Percentiles rank a stretch among this genome's conserved stretches.
Conservation (phyloP, 2,888 invertebrate genomes). For the Cosmia trapezina region DNA sequence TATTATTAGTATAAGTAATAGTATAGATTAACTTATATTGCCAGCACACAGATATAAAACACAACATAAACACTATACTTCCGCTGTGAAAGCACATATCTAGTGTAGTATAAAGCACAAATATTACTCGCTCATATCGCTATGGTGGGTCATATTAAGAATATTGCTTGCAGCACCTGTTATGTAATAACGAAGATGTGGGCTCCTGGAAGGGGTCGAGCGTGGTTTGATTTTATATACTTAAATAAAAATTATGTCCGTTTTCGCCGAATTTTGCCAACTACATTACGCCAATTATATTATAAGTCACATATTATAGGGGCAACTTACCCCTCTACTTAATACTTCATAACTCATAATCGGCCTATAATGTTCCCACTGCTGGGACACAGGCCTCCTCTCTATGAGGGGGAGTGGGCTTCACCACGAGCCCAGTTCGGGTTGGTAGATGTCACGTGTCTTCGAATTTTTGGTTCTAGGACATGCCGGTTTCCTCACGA, state of each 20-base stretch:
- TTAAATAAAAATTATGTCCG: background rate
- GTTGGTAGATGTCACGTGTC: no score
- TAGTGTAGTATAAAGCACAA: constrained; percentile 29
- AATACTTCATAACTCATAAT: no score
- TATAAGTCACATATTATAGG: no score
- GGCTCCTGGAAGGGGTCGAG: constrained; percentile 3
- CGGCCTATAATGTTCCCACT: no score
- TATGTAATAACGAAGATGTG: constrained; percentile 25
- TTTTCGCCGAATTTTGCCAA: background rate
- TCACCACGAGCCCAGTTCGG: no score
- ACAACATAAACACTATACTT: constrained; percentile 9
- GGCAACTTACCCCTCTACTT: background rate
- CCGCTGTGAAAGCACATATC: constrained; percentile 1
- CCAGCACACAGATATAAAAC: background rate
- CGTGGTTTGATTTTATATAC: background rate
- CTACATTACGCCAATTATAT: background rate
- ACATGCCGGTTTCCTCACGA: no score
- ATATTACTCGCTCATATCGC: constrained; percentile 38
- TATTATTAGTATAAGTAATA: no score
- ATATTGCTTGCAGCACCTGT: constrained; percentile 55
- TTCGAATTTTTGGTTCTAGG: no score
- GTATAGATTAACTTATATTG: background rate
- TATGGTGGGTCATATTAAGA: constrained; percentile 56
- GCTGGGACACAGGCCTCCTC: no score
- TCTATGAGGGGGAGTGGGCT: no score